Base-by-base conservation (phyloP, 2,113 vertebrate species). In the Pyxicephalus adspersus region DNA sequence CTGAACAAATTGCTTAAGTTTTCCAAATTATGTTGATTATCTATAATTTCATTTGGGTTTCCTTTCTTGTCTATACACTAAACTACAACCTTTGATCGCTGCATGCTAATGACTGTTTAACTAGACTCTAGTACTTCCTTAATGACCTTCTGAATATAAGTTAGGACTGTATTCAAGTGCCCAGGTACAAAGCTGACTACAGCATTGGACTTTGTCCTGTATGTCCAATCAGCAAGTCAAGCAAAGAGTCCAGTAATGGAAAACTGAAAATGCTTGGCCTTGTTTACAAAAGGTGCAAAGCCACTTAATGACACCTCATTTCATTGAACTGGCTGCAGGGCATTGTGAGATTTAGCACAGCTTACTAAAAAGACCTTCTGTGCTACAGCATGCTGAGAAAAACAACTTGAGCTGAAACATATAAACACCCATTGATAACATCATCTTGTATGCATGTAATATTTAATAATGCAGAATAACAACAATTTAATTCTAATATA, bases 201-300 rank as follows among this genome's bases (percentile, higher is more conserved):
- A 45, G 38, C 15, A 6, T 45, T 13, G 38, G 38, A 13, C 11
- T 45, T 45, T 45, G 38, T 38, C 34, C 34, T 38, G 34, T 5
- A 38, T 38, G 34, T 45, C 16, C 31, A 34, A n/a, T 38, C 29
- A 74, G 22, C 71, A 73, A 72, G 23, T 8, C 17, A 8, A 31
- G 9, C 52, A 73, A 58, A 3, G 20, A 20, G 4, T 13, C 15
- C 29, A 55, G 51, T 31, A 72, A 72, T 25, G 13, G 70, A 57
- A 34, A 51, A 22, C n/a, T 5, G 51, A 58, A 45, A 8, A 9
- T 38, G 22, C 31, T 1, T 16, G 72, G 72, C 22, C 57, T 45
- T 61, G n/a, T 75, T 75, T 58, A 75, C 29, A 17, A 58, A 15
- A 19, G 57, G 55, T 45, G 73, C 58, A 50, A 76, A 76, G 58